A percentile compares a stretch with the other conserved stretches of the same genome.
These are phyloP conservation scores for Thera obeliscata DNA, from an alignment of 2,888 invertebrate species.

Conservation along the genomic window DNA sequence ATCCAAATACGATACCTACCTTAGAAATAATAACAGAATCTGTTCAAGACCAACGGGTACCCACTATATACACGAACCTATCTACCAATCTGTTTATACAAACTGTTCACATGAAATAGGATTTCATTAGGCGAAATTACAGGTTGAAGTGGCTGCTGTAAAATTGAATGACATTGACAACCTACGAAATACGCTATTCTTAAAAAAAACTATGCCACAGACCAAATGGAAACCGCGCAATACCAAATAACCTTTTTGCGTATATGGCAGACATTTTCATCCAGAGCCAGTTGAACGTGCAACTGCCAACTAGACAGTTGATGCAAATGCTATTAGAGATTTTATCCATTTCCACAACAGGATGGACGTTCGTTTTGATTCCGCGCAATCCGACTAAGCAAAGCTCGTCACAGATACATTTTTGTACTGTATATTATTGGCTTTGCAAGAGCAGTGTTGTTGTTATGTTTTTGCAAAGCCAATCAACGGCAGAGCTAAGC, in stretches of 20 bases:
- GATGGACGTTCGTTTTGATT: constrained; percentile 37
- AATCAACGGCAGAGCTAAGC: constrained; percentile 1
- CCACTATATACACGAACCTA: not conserved
- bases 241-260: too few species aligned
- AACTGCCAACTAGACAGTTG: too few species aligned
- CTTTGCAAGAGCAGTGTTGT: constrained; percentile 5
- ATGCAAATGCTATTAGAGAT: not conserved
- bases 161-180: too few species aligned
- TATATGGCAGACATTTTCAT: too few species aligned
- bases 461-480: constrained; percentile 11
- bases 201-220: too few species aligned
- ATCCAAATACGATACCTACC: not conserved
- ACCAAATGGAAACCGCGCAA: too few species aligned
- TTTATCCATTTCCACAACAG: constrained; percentile 35
- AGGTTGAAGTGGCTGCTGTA: not conserved
- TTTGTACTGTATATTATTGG: constrained; percentile 28
- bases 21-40: constrained; percentile 6
- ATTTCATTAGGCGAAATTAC: constrained; percentile 34
- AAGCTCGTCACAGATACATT: constrained; percentile 18
- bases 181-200: too few species aligned
- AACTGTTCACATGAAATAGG: constrained; percentile 31
- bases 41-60: not conserved
- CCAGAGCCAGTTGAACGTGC: too few species aligned
- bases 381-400: constrained; percentile 32
- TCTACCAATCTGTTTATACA: constrained; percentile 12